phyloP scores from a whole-genome alignment of 1,140 invertebrate species.

The Lanistes nyassanus region DNA sequence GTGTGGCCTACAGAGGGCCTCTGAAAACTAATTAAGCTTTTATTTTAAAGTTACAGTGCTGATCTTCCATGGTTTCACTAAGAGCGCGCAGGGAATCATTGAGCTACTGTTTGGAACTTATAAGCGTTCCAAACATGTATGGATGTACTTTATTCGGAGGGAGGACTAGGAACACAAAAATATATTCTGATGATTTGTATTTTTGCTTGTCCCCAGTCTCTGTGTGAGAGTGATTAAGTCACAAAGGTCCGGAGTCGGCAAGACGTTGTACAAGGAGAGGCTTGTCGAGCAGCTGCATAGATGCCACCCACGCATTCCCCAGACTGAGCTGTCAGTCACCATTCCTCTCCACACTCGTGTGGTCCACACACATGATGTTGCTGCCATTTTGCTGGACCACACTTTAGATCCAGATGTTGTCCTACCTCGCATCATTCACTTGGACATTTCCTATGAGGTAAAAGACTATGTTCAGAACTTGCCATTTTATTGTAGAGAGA shows the following conservation, averaged over 20 bases:
- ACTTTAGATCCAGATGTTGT: conserved; percentile 24
- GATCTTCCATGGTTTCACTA: too few species aligned
- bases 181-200: too few species aligned
- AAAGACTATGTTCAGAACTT: not conserved
- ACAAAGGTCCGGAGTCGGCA: conserved; percentile 56
- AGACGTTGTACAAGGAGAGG: conserved; percentile 50
- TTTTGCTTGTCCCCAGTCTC: too few species aligned
- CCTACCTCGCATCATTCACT: conserved; percentile 49
- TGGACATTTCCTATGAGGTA: conserved; percentile 60
- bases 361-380: conserved; percentile 36
- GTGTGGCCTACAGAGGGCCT: too few species aligned
- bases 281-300: conserved; percentile 30
- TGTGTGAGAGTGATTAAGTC: conserved; percentile 54
- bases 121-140: too few species aligned
- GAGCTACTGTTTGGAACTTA: too few species aligned
- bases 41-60: too few species aligned
- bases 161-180: too few species aligned
- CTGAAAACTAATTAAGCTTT: too few species aligned
- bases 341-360: conserved; percentile 49
- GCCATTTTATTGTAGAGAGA: not conserved
- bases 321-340: not conserved
- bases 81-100: too few species aligned
- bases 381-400: conserved; percentile 36
- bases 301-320: not conserved
- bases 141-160: too few species aligned